Conservation (phyloP, 2,888 invertebrate genomes). For the Tethea ocularis region DNA sequence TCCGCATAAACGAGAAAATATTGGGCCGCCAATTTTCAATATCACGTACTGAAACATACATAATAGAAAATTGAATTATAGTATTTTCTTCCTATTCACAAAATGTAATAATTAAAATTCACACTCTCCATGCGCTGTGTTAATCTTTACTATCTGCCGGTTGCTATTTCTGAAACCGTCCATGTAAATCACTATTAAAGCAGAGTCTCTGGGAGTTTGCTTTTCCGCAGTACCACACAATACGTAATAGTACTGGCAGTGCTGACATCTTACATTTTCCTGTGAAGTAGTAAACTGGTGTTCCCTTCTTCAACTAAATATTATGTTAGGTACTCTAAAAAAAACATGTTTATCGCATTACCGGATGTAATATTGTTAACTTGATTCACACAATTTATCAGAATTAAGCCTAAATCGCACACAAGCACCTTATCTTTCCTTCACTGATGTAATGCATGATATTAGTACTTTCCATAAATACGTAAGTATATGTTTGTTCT, state of each 20-base stretch:
- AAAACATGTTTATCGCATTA: constrained; percentile 10
- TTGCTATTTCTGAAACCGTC: neutral
- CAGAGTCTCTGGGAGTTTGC: constrained; percentile 1
- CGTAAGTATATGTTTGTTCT: constrained; percentile 23
- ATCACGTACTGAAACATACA: constrained; percentile 34
- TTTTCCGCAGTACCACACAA: too few relatives aligned
- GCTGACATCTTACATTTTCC: neutral
- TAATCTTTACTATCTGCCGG: neutral
- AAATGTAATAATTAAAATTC: neutral
- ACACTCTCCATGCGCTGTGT: neutral
- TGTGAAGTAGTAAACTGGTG: neutral
- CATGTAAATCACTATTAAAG: neutral
- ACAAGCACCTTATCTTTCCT: constrained; percentile 33
- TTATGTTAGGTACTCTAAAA: neutral
- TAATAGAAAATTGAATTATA: constrained; percentile 21
- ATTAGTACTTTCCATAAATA: constrained; percentile 21
- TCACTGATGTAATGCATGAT: constrained; percentile 30
- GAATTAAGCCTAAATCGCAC: constrained; percentile 36
- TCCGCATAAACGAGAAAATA: constrained; percentile 67
- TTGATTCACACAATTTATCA: constrained; percentile 34
- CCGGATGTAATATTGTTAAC: constrained; percentile 30
- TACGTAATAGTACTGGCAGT: too few relatives aligned
- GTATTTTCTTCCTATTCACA: too few relatives aligned
- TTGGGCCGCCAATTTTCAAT: constrained; percentile 58
- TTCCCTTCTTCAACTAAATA: neutral